Conservation (phyloP, 2,888 invertebrate genomes). For the Pyralis farinalis region DNA sequence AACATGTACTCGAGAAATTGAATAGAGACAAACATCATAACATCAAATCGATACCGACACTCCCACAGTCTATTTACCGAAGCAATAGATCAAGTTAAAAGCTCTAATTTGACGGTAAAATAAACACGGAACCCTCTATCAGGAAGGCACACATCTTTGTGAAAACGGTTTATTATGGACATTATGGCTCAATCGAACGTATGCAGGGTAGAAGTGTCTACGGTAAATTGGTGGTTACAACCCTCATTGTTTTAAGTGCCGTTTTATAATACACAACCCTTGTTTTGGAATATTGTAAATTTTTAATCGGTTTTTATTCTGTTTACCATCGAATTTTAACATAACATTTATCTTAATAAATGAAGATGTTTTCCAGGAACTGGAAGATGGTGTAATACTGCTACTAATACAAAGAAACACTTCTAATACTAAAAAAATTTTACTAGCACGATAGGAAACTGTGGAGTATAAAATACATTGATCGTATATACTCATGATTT, state of each 20-base stretch:
- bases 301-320: not conserved
- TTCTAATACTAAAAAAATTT: no score
- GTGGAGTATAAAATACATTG: no score
- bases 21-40: constrained; percentile 3
- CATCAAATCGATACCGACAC: constrained; percentile 17
- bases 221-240: constrained; percentile 58
- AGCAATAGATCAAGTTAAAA: constrained; percentile 62
- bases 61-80: constrained; percentile 32
- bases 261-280: constrained; percentile 20
- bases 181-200: constrained; percentile 73
- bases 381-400: no score
- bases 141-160: constrained; percentile 58
- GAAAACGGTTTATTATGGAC: constrained; percentile 49
- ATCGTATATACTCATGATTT: no score
- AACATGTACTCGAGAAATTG: no score
- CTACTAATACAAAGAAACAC: no score
- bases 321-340: not conserved
- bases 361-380: no score
- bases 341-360: no score
- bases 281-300: constrained; percentile 7
- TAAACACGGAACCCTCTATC: constrained; percentile 57
- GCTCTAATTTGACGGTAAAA: constrained; percentile 46
- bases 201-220: constrained; percentile 55
- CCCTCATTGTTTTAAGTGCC: constrained; percentile 21
- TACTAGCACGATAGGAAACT: no score